These are phyloP conservation scores for Passer montanus DNA, from an alignment of 2,113 vertebrate species.

Conservation along the genomic window DNA sequence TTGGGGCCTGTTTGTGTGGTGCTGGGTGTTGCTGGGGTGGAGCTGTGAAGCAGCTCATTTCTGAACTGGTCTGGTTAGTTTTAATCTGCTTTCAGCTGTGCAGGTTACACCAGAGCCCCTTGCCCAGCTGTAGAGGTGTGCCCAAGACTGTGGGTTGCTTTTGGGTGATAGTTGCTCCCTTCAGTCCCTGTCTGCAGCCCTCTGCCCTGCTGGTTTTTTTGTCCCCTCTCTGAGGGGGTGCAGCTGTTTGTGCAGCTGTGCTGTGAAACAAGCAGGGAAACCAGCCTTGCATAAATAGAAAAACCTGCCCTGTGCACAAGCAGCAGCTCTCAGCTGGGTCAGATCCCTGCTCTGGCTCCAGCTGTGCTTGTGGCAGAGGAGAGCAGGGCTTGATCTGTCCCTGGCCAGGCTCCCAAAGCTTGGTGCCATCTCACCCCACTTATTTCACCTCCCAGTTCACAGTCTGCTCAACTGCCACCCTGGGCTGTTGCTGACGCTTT, in stretches of 20 bases:
- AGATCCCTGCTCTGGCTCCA: not conserved
- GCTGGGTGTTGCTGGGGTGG: not conserved
- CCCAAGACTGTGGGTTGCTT: not conserved
- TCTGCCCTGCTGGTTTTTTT: not conserved
- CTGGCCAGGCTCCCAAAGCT: not conserved
- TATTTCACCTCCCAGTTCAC: not conserved
- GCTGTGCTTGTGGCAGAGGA: not conserved
- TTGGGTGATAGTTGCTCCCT: not conserved
- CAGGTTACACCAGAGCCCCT: not conserved
- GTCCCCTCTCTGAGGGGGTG: not conserved
- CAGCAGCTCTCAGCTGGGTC: not conserved
- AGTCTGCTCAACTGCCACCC: not conserved
- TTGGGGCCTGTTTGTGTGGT: not conserved
- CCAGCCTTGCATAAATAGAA: not conserved
- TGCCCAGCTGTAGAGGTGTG: not conserved
- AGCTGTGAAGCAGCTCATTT: not conserved
- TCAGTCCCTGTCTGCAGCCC: not conserved
- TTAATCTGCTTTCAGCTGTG: not conserved
- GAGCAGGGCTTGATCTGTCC: not conserved
- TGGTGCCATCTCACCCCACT: fast-evolving
- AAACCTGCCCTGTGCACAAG: not conserved
- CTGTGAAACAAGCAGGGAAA: constrained; percentile 4
- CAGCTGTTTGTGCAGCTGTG: constrained; percentile 45
- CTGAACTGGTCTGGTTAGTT: not conserved
- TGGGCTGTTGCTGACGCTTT: not conserved